Evolutionary conservation across 2,888 invertebrate genomes (phyloP), one percentile per base, ranked within the genome.

Genomic region (Drosophila mercatorum): DNA sequence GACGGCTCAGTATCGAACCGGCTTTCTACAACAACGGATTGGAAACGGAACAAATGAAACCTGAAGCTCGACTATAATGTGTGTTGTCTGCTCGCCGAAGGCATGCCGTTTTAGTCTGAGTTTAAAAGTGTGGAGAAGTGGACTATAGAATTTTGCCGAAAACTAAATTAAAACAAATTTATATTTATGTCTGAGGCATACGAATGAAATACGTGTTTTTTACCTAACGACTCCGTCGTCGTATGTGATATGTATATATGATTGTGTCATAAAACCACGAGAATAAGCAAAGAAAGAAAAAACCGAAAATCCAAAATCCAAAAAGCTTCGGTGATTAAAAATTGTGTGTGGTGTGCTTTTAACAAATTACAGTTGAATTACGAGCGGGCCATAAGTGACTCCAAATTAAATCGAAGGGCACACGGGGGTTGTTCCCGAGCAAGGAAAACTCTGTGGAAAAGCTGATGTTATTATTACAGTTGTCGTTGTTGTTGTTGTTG

Each of bases 1-100:
- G 80, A 56, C 57, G 56, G 80, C 72, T 91, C 86, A 93, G 93
- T 93, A 92, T 92, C 92, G 92, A 92, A 92, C 92, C 92, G 92
- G 93, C 93, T 92, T 92, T 92, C 90, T 88, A 90, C 90, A 81
- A 78, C 86, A 88, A 80, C 91, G 91, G 91, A 91, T 91, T 91
- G 83, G 83, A 88, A 90, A 78, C 78, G 83, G 80, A 85, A 76
- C 49, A 83, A 76, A 73, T 68, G 64, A 66, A 76, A 68, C 59
- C 67, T 69, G 51, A 77, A 76, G 75, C 76, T 75, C 75, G 65
- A 61, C 64, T 66, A 65, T 68, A 72, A 76, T 75, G 68, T 77
- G 70, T 73, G 73, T 71, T 60, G 68, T 73, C 72, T 72, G 75
- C 67, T 73, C 74, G 69, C 68, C 61, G 38, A 78, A 71, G 80